Evolutionary conservation across 2,113 vertebrate genomes (phyloP).

Genomic region (Sceloporus undulatus): DNA sequence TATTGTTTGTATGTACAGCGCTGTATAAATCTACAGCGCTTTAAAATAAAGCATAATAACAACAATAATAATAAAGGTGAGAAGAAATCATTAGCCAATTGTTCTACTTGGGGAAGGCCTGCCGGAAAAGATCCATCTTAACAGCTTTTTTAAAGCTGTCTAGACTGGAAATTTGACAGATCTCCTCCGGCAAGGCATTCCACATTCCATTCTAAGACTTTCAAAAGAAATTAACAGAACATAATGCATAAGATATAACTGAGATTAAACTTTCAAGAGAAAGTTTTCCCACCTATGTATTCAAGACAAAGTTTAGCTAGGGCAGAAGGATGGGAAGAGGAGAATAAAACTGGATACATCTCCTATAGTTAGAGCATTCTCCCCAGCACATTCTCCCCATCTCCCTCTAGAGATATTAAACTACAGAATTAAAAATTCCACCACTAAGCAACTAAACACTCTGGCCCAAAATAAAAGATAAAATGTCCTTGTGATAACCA

Average conservation of each 20-base stretch:
- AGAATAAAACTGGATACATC: slow-evolving; percentile 1
- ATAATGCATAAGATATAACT: background rate
- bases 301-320: background rate
- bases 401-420: too few species aligned
- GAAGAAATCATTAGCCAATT: too few species aligned
- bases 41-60: too few species aligned
- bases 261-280: background rate
- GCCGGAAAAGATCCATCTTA: too few species aligned
- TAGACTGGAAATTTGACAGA: too few species aligned
- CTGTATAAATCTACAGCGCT: too few species aligned
- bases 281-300: too few species aligned
- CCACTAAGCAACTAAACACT: background rate
- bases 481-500: background rate
- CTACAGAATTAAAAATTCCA: background rate
- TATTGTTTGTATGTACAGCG: too few species aligned
- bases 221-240: background rate
- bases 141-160: too few species aligned
- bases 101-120: too few species aligned
- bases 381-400: background rate
- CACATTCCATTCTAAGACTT: background rate
- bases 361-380: background rate
- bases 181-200: too few species aligned
- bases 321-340: background rate
- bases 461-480: background rate
- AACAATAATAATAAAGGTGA: too few species aligned